phyloP scores from a whole-genome alignment of 2,113 vertebrate genomes.

The Cinclus mexicanus region DNA sequence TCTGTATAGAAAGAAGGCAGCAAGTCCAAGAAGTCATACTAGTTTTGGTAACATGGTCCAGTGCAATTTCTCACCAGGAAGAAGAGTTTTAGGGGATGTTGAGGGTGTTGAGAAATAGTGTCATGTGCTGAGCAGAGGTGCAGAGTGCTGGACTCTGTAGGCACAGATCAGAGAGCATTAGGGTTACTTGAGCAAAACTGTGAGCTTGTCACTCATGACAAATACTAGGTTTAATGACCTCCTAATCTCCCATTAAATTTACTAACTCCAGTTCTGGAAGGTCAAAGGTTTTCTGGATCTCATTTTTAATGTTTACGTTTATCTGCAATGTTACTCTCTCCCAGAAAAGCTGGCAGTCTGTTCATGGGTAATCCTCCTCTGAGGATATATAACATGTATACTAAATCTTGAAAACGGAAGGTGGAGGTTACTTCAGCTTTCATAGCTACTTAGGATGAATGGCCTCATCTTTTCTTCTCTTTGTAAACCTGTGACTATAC shows the following conservation, averaged over 20 bases:
- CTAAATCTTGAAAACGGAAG: background rate
- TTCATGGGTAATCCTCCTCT: fast-evolving
- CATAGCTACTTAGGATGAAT: background rate
- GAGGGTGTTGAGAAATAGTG: background rate
- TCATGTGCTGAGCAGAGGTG: background rate
- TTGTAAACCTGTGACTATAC: background rate
- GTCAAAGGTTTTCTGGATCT: background rate
- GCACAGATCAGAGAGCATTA: background rate
- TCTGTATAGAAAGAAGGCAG: background rate
- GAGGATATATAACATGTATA: background rate
- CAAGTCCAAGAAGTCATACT: background rate
- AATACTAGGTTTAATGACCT: background rate
- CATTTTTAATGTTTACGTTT: background rate
- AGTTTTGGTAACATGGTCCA: background rate
- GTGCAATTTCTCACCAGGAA: background rate
- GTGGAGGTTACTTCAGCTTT: background rate
- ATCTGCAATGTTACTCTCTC: background rate
- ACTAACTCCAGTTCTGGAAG: background rate
- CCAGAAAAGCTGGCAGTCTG: background rate
- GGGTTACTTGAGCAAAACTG: fast-evolving
- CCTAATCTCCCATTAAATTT: background rate
- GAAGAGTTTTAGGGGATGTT: background rate
- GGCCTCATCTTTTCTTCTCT: background rate
- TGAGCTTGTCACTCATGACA: background rate
- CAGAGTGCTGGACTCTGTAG: background rate